phyloP scores from a whole-genome alignment of 1,140 invertebrate species.

The Vollenhovia emeryi region DNA sequence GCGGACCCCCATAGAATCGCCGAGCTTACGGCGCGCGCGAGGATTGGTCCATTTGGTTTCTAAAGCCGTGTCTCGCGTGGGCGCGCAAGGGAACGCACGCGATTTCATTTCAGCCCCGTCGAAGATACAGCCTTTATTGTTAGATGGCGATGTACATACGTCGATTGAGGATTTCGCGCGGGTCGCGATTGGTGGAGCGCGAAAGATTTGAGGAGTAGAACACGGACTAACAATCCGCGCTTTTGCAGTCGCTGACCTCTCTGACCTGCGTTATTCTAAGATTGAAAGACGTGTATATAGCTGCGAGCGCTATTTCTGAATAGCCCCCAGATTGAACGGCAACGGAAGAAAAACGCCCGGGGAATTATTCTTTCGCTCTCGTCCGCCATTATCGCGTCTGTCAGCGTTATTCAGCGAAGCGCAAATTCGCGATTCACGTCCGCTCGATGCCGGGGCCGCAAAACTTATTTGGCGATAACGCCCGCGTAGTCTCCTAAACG shows the following conservation, averaged over 20 bases:
- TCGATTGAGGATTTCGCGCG: background rate
- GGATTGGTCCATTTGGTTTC: background rate
- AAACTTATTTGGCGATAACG: slow-evolving; percentile 65
- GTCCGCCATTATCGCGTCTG: slow-evolving; percentile 25
- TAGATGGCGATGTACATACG: background rate
- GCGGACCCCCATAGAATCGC: slow-evolving; percentile 7
- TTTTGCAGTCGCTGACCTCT: background rate
- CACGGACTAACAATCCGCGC: background rate
- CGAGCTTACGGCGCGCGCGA: slow-evolving; percentile 8
- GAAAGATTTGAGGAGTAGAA: background rate
- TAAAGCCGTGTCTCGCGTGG: slow-evolving; percentile 9
- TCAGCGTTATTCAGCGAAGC: slow-evolving; percentile 35
- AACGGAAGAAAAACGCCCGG: slow-evolving; percentile 3
- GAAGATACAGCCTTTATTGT: background rate
- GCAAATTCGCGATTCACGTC: slow-evolving; percentile 53
- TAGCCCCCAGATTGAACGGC: slow-evolving; percentile 30
- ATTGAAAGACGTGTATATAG: background rate
- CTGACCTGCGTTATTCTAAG: background rate
- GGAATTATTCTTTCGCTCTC: slow-evolving; percentile 2
- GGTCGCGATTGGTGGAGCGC: background rate
- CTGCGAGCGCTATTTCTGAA: slow-evolving; percentile 5
- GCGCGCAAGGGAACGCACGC: background rate
- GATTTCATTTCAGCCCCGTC: background rate
- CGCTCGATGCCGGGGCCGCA: slow-evolving; percentile 6
- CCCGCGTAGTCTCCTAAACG: slow-evolving; percentile 48